phyloP scores from a whole-genome alignment of 2,888 invertebrate genomes.

The Linnaemya vulpina region DNA sequence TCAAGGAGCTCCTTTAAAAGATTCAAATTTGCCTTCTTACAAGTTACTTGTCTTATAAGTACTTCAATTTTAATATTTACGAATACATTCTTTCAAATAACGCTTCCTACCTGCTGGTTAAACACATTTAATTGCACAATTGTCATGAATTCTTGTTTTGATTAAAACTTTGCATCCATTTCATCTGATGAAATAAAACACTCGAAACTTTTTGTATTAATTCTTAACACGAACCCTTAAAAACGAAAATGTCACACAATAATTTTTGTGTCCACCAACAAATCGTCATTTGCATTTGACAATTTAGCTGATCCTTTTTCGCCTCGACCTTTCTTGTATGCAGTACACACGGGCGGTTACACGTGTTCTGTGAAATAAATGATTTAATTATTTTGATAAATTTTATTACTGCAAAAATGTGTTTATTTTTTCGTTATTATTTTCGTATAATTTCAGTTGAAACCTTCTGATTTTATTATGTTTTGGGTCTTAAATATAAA shows the following conservation, averaged over 20 bases:
- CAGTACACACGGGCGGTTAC: neutral
- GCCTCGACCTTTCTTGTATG: neutral
- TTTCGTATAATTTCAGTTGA: conserved; percentile 40
- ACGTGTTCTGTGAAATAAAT: conserved; percentile 64
- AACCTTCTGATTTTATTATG: conserved; percentile 26
- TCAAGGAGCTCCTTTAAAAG: no score
- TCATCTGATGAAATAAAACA: conserved; percentile 6
- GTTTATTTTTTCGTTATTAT: conserved; percentile 55
- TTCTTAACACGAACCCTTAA: conserved; percentile 16
- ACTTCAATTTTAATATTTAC: no score
- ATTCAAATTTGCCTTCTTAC: no score
- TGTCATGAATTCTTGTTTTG: conserved; percentile 19
- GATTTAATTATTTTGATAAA: conserved; percentile 72
- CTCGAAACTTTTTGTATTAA: conserved; percentile 40
- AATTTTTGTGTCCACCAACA: conserved; percentile 15
- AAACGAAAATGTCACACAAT: conserved; percentile 1
- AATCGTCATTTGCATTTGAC: conserved; percentile 58
- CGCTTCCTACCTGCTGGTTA: neutral
- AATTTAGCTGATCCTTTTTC: conserved; percentile 52
- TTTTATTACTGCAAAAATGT: conserved; percentile 70
- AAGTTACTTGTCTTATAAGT: no score
- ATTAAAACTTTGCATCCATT: conserved; percentile 16
- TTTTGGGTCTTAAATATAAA: conserved; percentile 50
- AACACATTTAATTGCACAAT: conserved; percentile 42
- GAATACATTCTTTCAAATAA: neutral